Base-by-base conservation (phyloP, 2,113 vertebrate species). In the Calidris pugnax region DNA sequence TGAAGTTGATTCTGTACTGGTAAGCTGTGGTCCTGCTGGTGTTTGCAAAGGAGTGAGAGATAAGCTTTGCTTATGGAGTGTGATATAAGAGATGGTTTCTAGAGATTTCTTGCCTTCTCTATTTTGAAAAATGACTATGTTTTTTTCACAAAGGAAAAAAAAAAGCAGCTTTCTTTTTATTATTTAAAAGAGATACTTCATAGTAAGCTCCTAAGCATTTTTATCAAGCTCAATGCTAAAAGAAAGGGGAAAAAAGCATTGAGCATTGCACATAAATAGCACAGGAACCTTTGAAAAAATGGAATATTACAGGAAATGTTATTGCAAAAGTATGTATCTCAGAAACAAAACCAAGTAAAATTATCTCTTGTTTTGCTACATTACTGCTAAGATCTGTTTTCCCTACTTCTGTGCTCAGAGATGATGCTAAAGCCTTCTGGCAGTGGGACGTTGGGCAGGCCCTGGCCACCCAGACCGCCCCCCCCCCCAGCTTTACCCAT, bases 211-310 rank as follows among this genome's bases (percentile, higher is more conserved):
- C 82, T 79, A n/a, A 51, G 62, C 28, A 22, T 63, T 95, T 92
- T 88, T 96, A 80, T 93, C 88, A 94, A 97, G 94, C 85, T 90
- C 41, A 89, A 45, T 90, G 71, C 78, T 89, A 86, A 96, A 87
- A 93, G 93, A 97, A 94, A 90, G 33, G 30, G 85, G 89, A 94
- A 90, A 86, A 91, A 92, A 95, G 72, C 50, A 82, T 37, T 90
- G 93, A 95, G 85, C 57, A 57, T 55, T 84, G 93, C 55, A 41
- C 3, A 18, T 69, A 92, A 92, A 91, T 90, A 96, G 23, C 26
- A 76, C 5, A 92, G 94, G 71, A 76, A 85, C 79, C 87, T 97
- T 95, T 88, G 74, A 95, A 95, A 92, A 90, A 95, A 80, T 4
- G 62, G 67, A 41, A 56, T 82, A n/a, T 96, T 96, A 88, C 20